Percentiles rank a stretch among this genome's conserved stretches.
Evolutionary conservation across 2,113 vertebrate genomes (phyloP).

Genomic region (Aix galericulata): DNA sequence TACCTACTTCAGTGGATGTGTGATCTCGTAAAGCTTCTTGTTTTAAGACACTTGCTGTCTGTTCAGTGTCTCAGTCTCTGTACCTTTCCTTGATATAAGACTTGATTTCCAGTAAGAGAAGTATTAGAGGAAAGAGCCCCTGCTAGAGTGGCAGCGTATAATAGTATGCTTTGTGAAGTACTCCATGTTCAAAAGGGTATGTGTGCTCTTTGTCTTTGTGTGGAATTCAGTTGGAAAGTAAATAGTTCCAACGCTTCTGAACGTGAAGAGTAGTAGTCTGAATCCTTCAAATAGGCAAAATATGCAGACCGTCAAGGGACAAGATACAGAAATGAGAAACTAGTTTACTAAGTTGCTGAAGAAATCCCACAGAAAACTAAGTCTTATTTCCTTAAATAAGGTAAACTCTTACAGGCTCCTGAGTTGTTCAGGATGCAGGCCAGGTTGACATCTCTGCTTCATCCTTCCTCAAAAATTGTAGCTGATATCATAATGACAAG

Average conservation of each 20-base stretch:
- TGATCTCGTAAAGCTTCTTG: neutral
- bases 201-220: accelerated
- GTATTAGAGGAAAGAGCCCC: accelerated
- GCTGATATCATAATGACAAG: neutral
- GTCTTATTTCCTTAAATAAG: neutral
- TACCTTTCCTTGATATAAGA: accelerated
- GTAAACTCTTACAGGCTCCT: neutral
- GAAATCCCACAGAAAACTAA: neutral
- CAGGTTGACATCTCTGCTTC: neutral
- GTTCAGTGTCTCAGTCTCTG: neutral
- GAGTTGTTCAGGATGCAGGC: neutral
- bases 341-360: neutral
- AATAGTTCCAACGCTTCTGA: neutral
- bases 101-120: neutral
- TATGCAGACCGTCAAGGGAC: neutral
- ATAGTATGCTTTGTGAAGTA: accelerated
- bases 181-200: neutral
- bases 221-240: neutral
- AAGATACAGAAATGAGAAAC: neutral
- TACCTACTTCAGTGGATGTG: neutral
- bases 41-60: neutral
- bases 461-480: neutral
- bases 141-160: accelerated
- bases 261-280: neutral
- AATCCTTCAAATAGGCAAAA: neutral